These are phyloP conservation scores for Dascyllus trimaculatus DNA, from an alignment of 2,113 vertebrate species.

Conservation along the genomic window DNA sequence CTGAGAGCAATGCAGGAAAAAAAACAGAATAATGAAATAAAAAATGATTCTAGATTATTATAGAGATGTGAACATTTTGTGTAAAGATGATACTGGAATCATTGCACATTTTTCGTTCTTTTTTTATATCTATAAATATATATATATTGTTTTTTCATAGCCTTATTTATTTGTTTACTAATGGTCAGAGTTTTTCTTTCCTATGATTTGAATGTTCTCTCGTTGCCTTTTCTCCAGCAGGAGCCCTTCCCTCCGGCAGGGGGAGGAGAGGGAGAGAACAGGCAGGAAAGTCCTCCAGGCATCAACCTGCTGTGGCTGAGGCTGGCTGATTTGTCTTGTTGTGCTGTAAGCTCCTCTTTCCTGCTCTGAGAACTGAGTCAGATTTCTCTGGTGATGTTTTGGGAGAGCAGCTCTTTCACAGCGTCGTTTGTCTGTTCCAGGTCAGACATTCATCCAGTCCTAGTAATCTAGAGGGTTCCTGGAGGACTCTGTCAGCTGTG, in stretches of 20 bases:
- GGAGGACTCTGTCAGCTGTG: no score
- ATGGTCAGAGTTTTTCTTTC: conserved; percentile 63
- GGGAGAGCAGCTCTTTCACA: neutral
- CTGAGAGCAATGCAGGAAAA: conserved; percentile 45
- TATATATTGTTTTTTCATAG: conserved; percentile 79
- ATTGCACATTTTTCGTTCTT: conserved; percentile 74
- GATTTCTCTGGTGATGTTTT: neutral
- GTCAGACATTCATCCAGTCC: no score
- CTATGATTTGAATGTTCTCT: conserved; percentile 75
- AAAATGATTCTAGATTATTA: conserved; percentile 53
- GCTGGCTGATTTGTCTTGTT: neutral
- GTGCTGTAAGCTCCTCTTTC: neutral
- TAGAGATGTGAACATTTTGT: conserved; percentile 77
- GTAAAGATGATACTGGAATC: conserved; percentile 81
- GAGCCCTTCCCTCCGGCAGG: neutral
- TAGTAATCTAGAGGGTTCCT: no score
- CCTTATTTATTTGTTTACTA: conserved; percentile 86
- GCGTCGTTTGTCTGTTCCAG: no score
- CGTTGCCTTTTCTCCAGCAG: conserved; percentile 74
- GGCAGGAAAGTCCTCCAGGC: neutral
- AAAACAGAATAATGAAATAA: conserved; percentile 16
- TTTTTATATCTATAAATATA: conserved; percentile 68
- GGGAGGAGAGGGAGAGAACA: neutral
- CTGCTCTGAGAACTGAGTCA: neutral
- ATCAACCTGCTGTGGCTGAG: neutral